Base-by-base conservation (phyloP, 2,888 invertebrate species). In the Conistra vaccinii region DNA sequence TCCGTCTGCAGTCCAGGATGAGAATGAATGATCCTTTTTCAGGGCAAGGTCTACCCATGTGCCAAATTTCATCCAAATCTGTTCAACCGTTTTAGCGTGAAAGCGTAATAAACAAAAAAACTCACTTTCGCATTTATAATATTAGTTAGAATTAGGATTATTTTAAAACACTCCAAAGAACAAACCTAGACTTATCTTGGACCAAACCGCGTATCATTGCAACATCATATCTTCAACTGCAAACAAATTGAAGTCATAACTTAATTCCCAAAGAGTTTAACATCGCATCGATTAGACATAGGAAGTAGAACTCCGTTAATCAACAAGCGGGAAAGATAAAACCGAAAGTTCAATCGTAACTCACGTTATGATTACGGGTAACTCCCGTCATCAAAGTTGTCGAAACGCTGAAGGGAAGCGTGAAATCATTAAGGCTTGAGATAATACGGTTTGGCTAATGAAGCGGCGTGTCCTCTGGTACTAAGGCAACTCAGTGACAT, bases 401-500 rank as follows among this genome's bases (percentile, higher is more conserved):
- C 87, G 90, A 89, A 90, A 89, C 84, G 86, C 81, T 91, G 91
- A 91, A 92, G 90, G 92, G 92, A 91, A 92, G 92, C 93, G 93
- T 93, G 92, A 95, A 95, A 94, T 94, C 93, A 93, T 95, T 93
- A 94, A 91, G 91, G 91, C 91, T 90, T 88, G 89, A 92, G 91
- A 94, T 95, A 94, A 94, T 94, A 93, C 88, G 91, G 91, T 93
- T 89, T 87, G 89, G 90, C 91, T 95, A 95, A 95, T 94, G 93
- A 94, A 94, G 90, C 90, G 86, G 83, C 84, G 87, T 88, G 88
- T 89, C 89, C 87, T 80, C 76, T 84, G 77, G 75, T 91, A 92
- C 92, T 88, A 88, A 74, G 87, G 87, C 87, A 85, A 89, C 88
- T 89, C 88, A 88, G 89, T 71, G 77, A 75, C 68, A 77, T 69